Evolutionary conservation across 92 coral and sea anemone genomes (phyloP), one percentile per base, ranked within the genome.

Genomic region (Zoanthus sociatus): DNA sequence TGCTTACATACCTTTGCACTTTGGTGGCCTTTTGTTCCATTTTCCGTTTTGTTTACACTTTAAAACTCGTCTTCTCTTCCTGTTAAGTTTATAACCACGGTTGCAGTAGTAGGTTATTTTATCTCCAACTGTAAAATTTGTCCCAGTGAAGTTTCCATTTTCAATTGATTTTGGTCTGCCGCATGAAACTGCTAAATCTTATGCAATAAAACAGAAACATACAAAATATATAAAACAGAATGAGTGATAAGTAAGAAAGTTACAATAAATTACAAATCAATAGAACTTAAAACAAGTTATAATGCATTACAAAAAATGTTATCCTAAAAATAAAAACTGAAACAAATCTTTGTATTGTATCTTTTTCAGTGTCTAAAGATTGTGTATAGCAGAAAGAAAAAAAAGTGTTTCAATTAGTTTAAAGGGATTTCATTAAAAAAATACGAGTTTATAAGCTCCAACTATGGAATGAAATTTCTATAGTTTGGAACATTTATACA

Each of bases 1-100:
- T 4, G 42, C 42, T 9, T 11, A 82, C 90, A 13, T 90, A 90
- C 95, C 81, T 88, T 69, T 20, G 64, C 95, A 92, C 33, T 18
- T 66, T 78, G 86, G 84, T 5, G 90, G 92, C 16, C 85, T 86
- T 66, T 77, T 93, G 71, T 79, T 89, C 98, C 98, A 94, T 73
- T 82, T 90, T 17, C 93, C 92, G 18, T 85, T 83, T 5, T 30
- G 7, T 26, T 83, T 71, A 32, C 98, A 95, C 44, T 9, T 83
- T 78, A 94, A 37, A 4, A 37, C 86, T 67, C 67, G 61, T 12
- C 17, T n/a, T 17, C 33, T 87, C 21, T 51, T 71, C 16, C 92
- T 91, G 6, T 42, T 72, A 14, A 94, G 83, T 17, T 77, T 87
- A 84, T 90, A 94, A 6, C 92, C 98, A 21, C 82, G 84, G 46